Conservation (phyloP, 2,113 vertebrate species). For the Toxotes chatareus region DNA sequence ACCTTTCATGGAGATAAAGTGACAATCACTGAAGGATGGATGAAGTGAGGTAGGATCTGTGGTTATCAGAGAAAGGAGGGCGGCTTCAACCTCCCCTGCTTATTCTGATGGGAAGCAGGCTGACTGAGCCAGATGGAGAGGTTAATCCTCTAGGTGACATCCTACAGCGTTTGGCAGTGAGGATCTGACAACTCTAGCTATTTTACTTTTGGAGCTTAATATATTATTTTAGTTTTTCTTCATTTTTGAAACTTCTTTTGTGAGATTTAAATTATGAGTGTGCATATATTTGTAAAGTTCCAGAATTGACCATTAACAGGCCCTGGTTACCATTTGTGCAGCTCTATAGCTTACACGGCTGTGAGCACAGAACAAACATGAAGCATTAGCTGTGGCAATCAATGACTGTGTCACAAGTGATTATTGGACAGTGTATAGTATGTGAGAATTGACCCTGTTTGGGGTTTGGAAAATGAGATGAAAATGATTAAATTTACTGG, state of each 20-base stretch:
- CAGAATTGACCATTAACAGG: not conserved
- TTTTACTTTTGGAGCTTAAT: not conserved
- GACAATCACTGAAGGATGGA: conserved; percentile 69
- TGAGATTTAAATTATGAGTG: not conserved
- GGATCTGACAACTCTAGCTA: conserved; percentile 3
- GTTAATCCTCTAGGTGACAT: conserved; percentile 56
- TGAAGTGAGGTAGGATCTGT: conserved; percentile 73
- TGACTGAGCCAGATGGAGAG: conserved; percentile 46
- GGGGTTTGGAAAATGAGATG: conserved; percentile 9
- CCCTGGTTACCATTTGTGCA: not conserved
- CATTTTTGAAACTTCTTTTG: not conserved
- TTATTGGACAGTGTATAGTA: conserved; percentile 27
- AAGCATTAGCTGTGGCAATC: conserved; percentile 37
- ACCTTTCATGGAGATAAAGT: conserved; percentile 71
- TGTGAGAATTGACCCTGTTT: conserved; percentile 9
- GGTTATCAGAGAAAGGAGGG: conserved; percentile 59
- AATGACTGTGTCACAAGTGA: conserved; percentile 44
- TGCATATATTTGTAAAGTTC: conserved; percentile 4
- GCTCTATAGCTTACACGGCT: conserved; percentile 12
- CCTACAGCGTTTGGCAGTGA: conserved; percentile 22
- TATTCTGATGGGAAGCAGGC: conserved; percentile 51
- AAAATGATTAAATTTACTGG: conserved; percentile 26
- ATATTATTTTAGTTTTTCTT: not conserved
- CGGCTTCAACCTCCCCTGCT: conserved; percentile 32
- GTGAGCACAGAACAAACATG: conserved; percentile 2